These are phyloP conservation scores for Elanoides forficatus DNA, from an alignment of 2,113 vertebrate species.

Conservation along the genomic window DNA sequence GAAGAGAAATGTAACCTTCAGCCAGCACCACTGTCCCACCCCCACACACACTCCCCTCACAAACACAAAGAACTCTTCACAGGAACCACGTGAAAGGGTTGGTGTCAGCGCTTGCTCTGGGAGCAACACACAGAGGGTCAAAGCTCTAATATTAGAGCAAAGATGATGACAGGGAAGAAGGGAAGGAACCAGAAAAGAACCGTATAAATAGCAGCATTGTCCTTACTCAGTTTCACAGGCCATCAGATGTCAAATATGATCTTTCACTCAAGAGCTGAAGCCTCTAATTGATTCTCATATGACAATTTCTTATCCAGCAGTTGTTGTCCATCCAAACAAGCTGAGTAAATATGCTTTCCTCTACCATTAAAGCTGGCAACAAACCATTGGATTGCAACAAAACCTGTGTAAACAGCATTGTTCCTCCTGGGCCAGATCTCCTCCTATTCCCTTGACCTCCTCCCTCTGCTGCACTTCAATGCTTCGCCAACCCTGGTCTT, in stretches of 20 bases:
- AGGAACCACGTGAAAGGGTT: neutral
- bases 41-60: neutral
- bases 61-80: neutral
- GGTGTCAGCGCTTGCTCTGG: neutral
- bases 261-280: neutral
- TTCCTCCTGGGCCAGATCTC: neutral
- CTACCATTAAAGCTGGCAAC: neutral
- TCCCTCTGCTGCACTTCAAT: neutral
- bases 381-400: neutral
- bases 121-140: neutral
- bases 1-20: neutral
- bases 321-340: constrained; percentile 11
- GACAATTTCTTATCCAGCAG: constrained; percentile 51
- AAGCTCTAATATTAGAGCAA: neutral
- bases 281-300: constrained; percentile 47
- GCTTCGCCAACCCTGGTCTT: neutral
- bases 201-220: constrained; percentile 29
- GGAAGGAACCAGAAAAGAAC: neutral
- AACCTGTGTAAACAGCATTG: constrained; percentile 3
- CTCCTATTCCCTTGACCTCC: neutral
- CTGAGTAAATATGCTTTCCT: constrained; percentile 47
- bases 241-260: constrained; percentile 1
- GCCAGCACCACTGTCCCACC: neutral
- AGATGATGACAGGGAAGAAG: neutral
- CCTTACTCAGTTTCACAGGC: neutral